Evolutionary conservation across 1,140 invertebrate genomes (phyloP).

Genomic region (Zeugodacus cucurbitae): DNA sequence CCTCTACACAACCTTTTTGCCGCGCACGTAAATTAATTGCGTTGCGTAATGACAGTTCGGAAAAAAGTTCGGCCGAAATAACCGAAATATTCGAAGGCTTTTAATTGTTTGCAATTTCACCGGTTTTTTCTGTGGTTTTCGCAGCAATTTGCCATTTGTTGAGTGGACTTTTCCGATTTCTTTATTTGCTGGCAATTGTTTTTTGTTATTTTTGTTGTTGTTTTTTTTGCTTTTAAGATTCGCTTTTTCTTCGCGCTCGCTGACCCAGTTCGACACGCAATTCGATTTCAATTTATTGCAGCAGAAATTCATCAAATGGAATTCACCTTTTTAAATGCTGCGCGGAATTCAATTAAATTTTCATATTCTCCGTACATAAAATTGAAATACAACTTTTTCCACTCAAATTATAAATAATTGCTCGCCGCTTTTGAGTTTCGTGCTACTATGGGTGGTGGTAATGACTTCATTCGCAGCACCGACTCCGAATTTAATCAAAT

Average conservation of each 20-base stretch:
- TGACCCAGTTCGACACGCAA: not conserved
- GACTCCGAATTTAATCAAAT: no score
- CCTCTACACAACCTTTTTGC: not conserved
- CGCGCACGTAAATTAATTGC: not conserved
- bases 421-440: not conserved
- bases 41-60: not conserved
- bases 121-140: not conserved
- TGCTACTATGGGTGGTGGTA: not conserved
- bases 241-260: not conserved
- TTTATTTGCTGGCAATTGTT: not conserved
- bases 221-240: not conserved
- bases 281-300: not conserved
- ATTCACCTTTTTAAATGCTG: not conserved
- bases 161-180: not conserved
- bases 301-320: not conserved
- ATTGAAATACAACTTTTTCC: not conserved
- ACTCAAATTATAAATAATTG: not conserved
- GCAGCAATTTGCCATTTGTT: not conserved
- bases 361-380: not conserved
- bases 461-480: no score
- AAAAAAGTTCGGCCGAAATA: not conserved
- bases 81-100: not conserved
- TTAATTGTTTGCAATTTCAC: not conserved
- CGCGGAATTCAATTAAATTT: not conserved
- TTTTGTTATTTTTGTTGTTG: no score